Base-by-base conservation (phyloP, 1,140 invertebrate genomes). In the Radopholus similis region DNA sequence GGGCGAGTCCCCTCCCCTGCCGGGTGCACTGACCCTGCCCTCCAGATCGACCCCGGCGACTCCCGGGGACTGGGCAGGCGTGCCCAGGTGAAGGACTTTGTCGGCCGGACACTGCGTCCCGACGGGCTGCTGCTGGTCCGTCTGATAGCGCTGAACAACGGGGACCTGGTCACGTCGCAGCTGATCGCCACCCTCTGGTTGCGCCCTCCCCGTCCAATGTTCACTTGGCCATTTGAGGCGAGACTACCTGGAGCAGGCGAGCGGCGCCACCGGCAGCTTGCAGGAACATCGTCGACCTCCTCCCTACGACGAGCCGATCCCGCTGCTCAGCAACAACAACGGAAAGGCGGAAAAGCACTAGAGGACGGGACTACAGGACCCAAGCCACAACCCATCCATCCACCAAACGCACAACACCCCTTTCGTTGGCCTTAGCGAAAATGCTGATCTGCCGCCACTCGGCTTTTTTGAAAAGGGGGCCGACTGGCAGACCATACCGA, bases 81-180 rank as follows among this genome's bases (percentile, higher is more conserved):
- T 37, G 55, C 47, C 4, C 78, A 75, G 59, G 63, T 65, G 26
- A 34, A 67, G 15, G 55, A 79, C 21, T 81, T 81, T 64, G 66
- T 81, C 32, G 42, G 51, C 21, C 51, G 74, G 32, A 81, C 83
- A 35, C 73, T 84, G 5, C 51, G 77, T 13, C 64, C 74, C 9
- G 83, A 84, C 64, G 84, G 84, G 8, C 51, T 84, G 3, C 82
- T 84, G 60, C 37, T 84, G 6, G 38, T 85, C 9, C 74, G 80
- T 26, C 30, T 83, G 21, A 73, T 72, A 4, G 30, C 70, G 5
- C 56, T 58, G 8, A 70, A 70, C 38, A 70, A 66, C 54, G 79
- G 79, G 18, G 81, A 81, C 57, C 56, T 82, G 53, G 72, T 83
- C 40, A 81, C 73, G 21, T 80, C 73, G 58, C 57, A 78, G 28